Conservation (phyloP, 1,140 invertebrate species). For the Drosophila guanche region DNA sequence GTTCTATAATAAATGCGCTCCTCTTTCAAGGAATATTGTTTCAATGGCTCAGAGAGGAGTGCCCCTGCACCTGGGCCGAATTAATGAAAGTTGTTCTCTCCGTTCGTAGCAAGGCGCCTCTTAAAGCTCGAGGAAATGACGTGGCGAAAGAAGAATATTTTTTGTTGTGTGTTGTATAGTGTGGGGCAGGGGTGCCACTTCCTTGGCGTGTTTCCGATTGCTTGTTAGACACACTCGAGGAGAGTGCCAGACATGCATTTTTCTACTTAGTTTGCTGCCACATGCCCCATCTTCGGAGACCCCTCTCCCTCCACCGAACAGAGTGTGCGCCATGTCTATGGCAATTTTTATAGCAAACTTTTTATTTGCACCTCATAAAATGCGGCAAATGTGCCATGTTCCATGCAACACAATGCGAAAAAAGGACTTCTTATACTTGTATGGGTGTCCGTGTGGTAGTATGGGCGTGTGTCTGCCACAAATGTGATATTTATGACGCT, state of each 20-base stretch:
- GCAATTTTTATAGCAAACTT: slow-evolving; percentile 78
- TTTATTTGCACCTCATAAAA: slow-evolving; percentile 82
- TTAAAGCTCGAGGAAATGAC: slow-evolving; percentile 58
- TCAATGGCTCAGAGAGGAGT: slow-evolving; percentile 34
- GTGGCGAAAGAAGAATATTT: slow-evolving; percentile 13
- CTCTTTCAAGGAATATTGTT: slow-evolving; percentile 80
- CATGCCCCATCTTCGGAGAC: slow-evolving; percentile 6
- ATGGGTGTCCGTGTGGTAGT: slow-evolving; percentile 1
- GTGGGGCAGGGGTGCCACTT: slow-evolving; percentile 14
- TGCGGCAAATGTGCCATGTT: slow-evolving; percentile 70
- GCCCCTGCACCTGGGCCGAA: slow-evolving; percentile 77
- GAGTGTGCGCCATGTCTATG: slow-evolving; percentile 65
- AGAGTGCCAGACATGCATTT: slow-evolving; percentile 72
- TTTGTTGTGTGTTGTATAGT: not conserved
- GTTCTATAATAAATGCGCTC: slow-evolving; percentile 79
- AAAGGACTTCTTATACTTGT: slow-evolving; percentile 9
- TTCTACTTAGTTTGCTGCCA: slow-evolving; percentile 61
- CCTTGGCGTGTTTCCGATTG: slow-evolving; percentile 69
- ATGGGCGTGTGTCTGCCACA: slow-evolving; percentile 67
- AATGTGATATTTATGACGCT: slow-evolving; percentile 80
- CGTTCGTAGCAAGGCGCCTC: not conserved
- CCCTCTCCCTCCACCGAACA: slow-evolving; percentile 12
- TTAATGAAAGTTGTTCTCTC: slow-evolving; percentile 65
- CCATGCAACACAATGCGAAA: slow-evolving; percentile 75
- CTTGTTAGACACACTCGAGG: slow-evolving; percentile 55